These are phyloP conservation scores for Spongilla lacustris DNA, from an alignment of 37 sponge, comb jelly and placozoan species.

Conservation along the genomic window DNA sequence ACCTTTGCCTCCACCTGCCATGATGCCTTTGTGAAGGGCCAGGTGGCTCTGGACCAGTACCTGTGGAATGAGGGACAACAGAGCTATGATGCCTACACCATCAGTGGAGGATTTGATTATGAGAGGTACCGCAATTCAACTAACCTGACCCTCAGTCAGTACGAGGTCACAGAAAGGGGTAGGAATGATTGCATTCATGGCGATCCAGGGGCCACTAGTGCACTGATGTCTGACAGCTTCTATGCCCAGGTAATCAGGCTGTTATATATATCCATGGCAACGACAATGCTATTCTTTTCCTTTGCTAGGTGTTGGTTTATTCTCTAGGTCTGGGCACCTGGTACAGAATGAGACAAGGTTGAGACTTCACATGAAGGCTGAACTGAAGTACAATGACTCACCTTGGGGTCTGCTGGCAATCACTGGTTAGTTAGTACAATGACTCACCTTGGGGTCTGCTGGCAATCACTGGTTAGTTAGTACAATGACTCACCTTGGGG, in stretches of 20 bases:
- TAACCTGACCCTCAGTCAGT: not conserved
- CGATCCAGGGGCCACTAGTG: not conserved
- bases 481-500: no score
- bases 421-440: not conserved
- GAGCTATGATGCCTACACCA: constrained; percentile 32
- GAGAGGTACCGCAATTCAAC: not conserved
- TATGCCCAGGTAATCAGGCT: constrained; percentile 18
- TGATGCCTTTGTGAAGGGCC: constrained; percentile 11
- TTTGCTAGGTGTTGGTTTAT: not conserved
- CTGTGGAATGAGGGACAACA: constrained; percentile 22
- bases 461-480: no score
- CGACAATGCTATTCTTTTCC: not conserved
- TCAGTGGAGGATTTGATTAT: not conserved
- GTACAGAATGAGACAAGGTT: constrained; percentile 8
- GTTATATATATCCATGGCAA: not conserved
- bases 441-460: no score
- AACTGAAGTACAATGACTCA: not conserved
- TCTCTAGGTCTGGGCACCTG: constrained; percentile 11
- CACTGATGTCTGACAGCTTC: constrained; percentile 38
- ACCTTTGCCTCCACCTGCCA: constrained; percentile 19
- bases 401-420: not conserved
- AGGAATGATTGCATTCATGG: not conserved
- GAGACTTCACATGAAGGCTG: constrained; percentile 13
- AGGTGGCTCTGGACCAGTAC: constrained; percentile 1
- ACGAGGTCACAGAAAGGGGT: not conserved